Base-by-base conservation (phyloP, 2,113 vertebrate genomes). In the Vidua macroura region DNA sequence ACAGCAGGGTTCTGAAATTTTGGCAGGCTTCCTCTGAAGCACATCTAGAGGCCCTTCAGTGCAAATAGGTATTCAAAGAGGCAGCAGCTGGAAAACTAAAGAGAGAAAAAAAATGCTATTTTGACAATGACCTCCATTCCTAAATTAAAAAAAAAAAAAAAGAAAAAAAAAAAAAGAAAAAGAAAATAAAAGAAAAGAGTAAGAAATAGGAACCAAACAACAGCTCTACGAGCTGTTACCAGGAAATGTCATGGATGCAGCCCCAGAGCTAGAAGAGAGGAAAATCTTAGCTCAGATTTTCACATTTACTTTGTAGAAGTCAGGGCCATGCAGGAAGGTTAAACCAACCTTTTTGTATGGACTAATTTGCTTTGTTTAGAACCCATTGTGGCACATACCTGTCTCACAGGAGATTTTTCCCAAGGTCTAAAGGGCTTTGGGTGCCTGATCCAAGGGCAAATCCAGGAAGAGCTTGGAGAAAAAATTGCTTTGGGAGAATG, bases 1-100 rank as follows among this genome's bases (percentile, higher is more conserved):
- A 48, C 79, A 77, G 63, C 51, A 81, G 83, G 78, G 31, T 33
- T 90, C 56, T 68, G 72, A 94, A 93, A 70, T 90, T 92, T 92
- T 43, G 4, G 39, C 76, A 90, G 83, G 48, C 31, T 69, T 96
- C 59, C 43, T 85, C 79, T 74, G 59, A 90, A 92, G 68, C 59
- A 80, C 35, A 66, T 90, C n/a, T 55, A 85, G 30, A 64, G n/a
- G 28, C 53, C 49, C 55, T 78, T 78, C 77, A 85, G n/a, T 39
- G 59, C 63, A 90, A 76, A 66, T 0, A 73, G 33, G 33, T 73
- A 66, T 86, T 92, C 79, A 88, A 83, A 86, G 83, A 39, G 49
- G 31, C 25, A 69, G 43, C 67, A 73, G 90, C n/a, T 90, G 75
- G 51, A 83, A 88, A 90, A 81, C 16, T 33, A 66, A 59, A 83